phyloP scores from a whole-genome alignment of 1,140 invertebrate genomes.

The Drosophila nigrodunni region DNA sequence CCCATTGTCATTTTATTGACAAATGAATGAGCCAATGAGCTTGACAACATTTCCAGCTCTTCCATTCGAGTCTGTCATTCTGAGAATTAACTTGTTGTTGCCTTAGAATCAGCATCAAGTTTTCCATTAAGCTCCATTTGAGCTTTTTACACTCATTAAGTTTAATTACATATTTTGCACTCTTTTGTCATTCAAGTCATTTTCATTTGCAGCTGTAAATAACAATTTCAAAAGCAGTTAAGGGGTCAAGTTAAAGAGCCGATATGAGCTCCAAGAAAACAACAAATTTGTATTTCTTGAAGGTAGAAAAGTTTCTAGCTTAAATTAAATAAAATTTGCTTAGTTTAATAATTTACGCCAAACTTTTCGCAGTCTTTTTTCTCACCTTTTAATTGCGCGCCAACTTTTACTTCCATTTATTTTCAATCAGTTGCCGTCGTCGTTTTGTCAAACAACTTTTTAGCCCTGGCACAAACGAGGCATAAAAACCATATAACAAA shows the following conservation, averaged over 20 bases:
- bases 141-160: slow-evolving; percentile 78
- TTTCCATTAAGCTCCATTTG: slow-evolving; percentile 42
- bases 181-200: slow-evolving; percentile 16
- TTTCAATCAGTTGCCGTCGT: not conserved
- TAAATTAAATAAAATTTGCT: no score
- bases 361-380: not conserved
- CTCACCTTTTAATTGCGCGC: not conserved
- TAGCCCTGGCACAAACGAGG: slow-evolving; percentile 28
- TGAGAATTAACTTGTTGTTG: slow-evolving; percentile 48
- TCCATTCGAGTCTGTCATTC: slow-evolving; percentile 21
- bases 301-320: no score
- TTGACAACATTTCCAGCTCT: slow-evolving; percentile 54
- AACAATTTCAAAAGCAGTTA: not conserved
- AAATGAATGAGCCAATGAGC: slow-evolving; percentile 77
- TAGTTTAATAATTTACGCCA: no score
- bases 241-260: not conserved
- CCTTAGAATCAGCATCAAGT: slow-evolving; percentile 10
- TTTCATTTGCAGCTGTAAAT: slow-evolving; percentile 7
- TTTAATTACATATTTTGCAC: slow-evolving; percentile 76
- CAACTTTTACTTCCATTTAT: slow-evolving; percentile 3
- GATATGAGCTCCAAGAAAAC: not conserved
- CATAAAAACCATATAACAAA: slow-evolving; percentile 60
- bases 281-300: no score
- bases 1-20: slow-evolving; percentile 75
- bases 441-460: slow-evolving; percentile 1